Percentiles rank a stretch among this genome's conserved stretches.
These are phyloP conservation scores for Carcinoscorpius rotundicauda DNA, from an alignment of 1,140 invertebrate species.

Conservation along the genomic window DNA sequence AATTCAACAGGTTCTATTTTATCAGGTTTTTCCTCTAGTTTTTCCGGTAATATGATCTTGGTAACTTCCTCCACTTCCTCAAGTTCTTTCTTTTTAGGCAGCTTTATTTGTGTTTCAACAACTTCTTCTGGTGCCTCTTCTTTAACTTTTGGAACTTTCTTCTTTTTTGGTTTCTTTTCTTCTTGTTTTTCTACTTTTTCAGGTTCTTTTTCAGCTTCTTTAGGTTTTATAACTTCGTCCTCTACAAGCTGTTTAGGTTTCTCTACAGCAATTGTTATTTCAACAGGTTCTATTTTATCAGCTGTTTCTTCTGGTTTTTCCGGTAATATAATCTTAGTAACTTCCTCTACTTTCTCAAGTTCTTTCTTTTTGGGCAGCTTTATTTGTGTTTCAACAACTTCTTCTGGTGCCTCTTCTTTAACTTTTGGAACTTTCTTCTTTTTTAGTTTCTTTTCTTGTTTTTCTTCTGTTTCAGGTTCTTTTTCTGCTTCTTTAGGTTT, in stretches of 20 bases:
- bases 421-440: slow-evolving; percentile 28
- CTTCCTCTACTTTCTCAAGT: slow-evolving; percentile 31
- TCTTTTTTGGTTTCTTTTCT: slow-evolving; percentile 19
- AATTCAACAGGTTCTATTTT: no score
- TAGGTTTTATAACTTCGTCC: neutral
- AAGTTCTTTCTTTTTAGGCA: slow-evolving; percentile 26
- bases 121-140: slow-evolving; percentile 16
- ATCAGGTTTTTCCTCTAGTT: neutral
- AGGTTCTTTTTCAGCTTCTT: no score
- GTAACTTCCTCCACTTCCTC: slow-evolving; percentile 32
- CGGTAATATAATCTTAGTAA: slow-evolving; percentile 5
- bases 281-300: neutral
- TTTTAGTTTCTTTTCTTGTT: slow-evolving; percentile 20
- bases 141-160: slow-evolving; percentile 28
- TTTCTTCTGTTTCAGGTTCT: slow-evolving; percentile 7
- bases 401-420: slow-evolving; percentile 16
- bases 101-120: no score
- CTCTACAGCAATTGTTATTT: no score
- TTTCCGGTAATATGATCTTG: slow-evolving; percentile 1
- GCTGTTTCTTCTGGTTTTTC: neutral
- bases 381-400: neutral
- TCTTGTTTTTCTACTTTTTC: slow-evolving; percentile 14
- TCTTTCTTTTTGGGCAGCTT: slow-evolving; percentile 24
- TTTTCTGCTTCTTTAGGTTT: no score
- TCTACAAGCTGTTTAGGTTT: neutral